Evolutionary conservation across 2,888 invertebrate genomes (phyloP).

Genomic region (Embidobia sp.): DNA sequence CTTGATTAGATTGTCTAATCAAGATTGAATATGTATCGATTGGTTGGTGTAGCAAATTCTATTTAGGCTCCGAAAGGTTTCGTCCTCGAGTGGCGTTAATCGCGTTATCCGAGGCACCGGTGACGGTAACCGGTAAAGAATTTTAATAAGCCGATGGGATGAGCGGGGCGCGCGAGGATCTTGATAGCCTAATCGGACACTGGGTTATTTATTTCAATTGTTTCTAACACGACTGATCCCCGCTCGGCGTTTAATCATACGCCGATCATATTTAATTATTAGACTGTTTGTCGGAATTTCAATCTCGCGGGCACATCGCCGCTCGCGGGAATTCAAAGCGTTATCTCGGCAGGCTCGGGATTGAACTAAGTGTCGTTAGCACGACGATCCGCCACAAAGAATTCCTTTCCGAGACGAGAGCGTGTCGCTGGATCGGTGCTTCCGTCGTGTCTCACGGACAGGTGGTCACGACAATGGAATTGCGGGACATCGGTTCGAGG

Average conservation of each 20-base stretch:
- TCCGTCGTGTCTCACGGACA: constrained; percentile 65
- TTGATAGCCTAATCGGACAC: constrained; percentile 38
- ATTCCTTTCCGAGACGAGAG: constrained; percentile 59
- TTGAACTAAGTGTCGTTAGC: constrained; percentile 64
- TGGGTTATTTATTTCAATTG: constrained; percentile 78
- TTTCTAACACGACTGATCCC: not conserved
- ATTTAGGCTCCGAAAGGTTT: too few species aligned
- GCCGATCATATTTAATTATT: constrained; percentile 42
- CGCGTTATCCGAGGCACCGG: too few species aligned
- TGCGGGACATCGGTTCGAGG: constrained; percentile 60
- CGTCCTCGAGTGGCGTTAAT: too few species aligned
- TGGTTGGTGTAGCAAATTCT: too few species aligned
- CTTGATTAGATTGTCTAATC: too few species aligned
- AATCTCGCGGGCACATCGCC: constrained; percentile 43
- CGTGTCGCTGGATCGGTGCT: constrained; percentile 58
- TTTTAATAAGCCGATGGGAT: too few species aligned
- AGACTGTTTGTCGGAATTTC: constrained; percentile 52
- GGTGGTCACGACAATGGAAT: constrained; percentile 66
- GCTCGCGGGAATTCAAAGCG: constrained; percentile 54
- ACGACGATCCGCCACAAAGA: constrained; percentile 42
- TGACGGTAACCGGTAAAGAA: too few species aligned
- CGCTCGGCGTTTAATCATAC: constrained; percentile 36
- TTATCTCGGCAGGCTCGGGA: constrained; percentile 51
- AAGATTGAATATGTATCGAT: too few species aligned
- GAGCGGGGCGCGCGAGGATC: too few species aligned